A percentile compares a stretch with the other conserved stretches of the same genome.
Conservation (phyloP, 2,113 vertebrate species). For the Pseudorasbora parva region DNA sequence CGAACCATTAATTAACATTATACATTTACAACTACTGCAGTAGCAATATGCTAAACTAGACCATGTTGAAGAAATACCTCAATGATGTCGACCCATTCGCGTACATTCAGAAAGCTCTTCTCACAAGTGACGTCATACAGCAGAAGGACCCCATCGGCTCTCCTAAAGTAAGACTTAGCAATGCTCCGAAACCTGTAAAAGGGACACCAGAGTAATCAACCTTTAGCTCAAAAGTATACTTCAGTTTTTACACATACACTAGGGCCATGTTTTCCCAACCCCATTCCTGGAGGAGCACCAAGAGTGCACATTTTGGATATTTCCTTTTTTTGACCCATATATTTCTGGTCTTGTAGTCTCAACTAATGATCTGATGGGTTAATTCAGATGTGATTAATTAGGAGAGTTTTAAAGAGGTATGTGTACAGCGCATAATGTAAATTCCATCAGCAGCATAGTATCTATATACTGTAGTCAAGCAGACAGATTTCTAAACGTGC, state of each 20-base stretch:
- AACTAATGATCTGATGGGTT: too few species aligned
- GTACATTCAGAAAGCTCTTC: conserved; percentile 89
- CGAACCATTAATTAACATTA: too few species aligned
- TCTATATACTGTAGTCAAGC: too few species aligned
- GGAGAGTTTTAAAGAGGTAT: neutral
- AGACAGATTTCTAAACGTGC: too few species aligned
- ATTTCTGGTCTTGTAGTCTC: too few species aligned
- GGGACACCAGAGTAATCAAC: neutral
- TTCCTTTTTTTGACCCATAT: too few species aligned
- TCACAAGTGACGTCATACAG: conserved; percentile 93
- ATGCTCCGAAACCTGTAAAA: conserved; percentile 90
- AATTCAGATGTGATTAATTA: too few species aligned
- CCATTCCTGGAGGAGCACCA: too few species aligned
- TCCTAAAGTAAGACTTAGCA: conserved; percentile 96
- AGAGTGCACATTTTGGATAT: too few species aligned
- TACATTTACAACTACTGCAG: neutral
- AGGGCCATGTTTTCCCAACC: too few species aligned
- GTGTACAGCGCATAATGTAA: neutral
- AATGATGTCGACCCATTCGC: conserved; percentile 96
- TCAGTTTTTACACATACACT: neutral
- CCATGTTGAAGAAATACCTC: conserved; percentile 76
- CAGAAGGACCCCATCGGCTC: conserved; percentile 91
- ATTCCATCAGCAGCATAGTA: neutral
- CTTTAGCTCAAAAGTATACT: neutral
- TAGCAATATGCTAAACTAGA: neutral